Base-by-base conservation (phyloP, 2,797 vertebrate genomes). In the Synanceia verrucosa region DNA sequence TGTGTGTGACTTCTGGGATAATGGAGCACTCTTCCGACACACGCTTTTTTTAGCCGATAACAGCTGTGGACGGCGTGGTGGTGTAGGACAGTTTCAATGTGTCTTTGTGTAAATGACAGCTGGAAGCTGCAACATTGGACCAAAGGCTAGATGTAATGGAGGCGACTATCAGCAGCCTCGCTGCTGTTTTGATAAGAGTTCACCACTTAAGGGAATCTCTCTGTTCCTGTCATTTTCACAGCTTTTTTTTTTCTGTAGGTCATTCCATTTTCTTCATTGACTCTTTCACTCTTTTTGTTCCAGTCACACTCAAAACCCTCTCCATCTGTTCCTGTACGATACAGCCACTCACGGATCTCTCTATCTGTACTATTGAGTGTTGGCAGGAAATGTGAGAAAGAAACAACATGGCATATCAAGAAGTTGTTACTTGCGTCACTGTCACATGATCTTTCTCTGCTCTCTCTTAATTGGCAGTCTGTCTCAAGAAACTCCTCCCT, bases 141-240 rank as follows among this genome's bases (percentile, higher is more conserved):
- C 70, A 81, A 88, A 83, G 84, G 79, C 73, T 73, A 48, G 51
- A 65, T 88, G 84, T 85, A 82, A 84, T 79, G 64, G 76, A 81
- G 78, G 73, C 23, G 6, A 48, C 75, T 85, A 86, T 87, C 82
- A 53, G 66, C 31, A 26, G 55, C 67, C 47, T 50, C 13, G 16
- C 69, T 69, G 75, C 74, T 63, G 66, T 70, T 82, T 64, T 39
- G 73, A 79, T 80, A 84, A 85, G 53, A 70, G 65, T 68, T 71
- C 28, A 37, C 56, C 16, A 74, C 79, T 85, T 55, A 23, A 66
- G 77, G 66, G 64, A 76, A 63, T 74, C 23, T 68, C 33, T 78
- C 36, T 57, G 62, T 65, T 68, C 26, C 69, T 70, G 31, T 65
- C 26, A 33, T 53, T 59, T 70, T 41, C 37, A 21, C 18, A 29